phyloP scores from a whole-genome alignment of 37 sponge, comb jelly and placozoan species.

The Halichondria panicea region DNA sequence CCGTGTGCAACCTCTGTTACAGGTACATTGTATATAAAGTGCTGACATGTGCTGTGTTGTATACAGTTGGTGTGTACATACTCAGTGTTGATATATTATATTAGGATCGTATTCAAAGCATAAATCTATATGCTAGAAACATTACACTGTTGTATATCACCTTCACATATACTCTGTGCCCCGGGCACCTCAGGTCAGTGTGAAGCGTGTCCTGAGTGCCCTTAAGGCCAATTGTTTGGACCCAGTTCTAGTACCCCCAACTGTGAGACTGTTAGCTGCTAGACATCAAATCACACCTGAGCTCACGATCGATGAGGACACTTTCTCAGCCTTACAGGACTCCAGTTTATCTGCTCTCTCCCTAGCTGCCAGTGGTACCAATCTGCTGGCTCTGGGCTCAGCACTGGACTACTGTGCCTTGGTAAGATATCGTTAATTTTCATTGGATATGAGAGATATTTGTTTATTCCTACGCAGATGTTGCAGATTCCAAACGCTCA shows the following conservation, averaged over 20 bases:
- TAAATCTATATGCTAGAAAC: no score
- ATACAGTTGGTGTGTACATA: background rate
- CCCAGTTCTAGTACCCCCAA: background rate
- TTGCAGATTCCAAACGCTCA: constrained; percentile 7
- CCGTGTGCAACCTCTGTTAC: constrained; percentile 22
- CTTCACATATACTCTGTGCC: background rate
- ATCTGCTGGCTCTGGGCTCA: constrained; percentile 3
- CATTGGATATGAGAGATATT: no score
- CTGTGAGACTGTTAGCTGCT: constrained; percentile 19
- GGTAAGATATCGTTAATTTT: constrained; percentile 17
- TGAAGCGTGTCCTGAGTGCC: background rate
- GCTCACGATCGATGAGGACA: constrained; percentile 5
- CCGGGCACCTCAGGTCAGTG: constrained; percentile 4
- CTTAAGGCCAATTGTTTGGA: background rate
- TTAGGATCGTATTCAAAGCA: no score
- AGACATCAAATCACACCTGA: constrained; percentile 16
- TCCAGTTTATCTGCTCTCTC: background rate
- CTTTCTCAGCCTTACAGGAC: background rate
- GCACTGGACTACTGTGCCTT: constrained; percentile 48
- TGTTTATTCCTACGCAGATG: constrained; percentile 2
- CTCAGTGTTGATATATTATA: no score
- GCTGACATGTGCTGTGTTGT: background rate
- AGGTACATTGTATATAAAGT: constrained; percentile 14
- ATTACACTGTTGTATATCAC: background rate
- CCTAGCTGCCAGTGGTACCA: background rate